phyloP scores from a whole-genome alignment of 2,888 invertebrate genomes.

The Catocala sponsa region DNA sequence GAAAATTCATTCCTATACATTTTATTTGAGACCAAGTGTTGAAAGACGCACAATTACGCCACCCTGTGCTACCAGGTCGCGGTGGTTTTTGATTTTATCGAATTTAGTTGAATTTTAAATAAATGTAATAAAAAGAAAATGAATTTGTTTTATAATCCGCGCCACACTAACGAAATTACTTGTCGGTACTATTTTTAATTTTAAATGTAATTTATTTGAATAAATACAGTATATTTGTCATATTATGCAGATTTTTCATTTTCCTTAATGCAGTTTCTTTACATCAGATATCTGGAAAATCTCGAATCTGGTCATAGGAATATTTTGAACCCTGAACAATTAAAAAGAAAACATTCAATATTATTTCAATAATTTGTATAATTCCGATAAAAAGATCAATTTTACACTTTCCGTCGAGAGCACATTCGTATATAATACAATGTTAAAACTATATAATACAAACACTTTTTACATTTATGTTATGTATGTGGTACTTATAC shows the following conservation, averaged over 20 bases:
- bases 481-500: constrained; percentile 75
- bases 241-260: constrained; percentile 53
- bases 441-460: constrained; percentile 82
- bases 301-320: too few relatives aligned
- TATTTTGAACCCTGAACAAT: too few relatives aligned
- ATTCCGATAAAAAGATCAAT: constrained; percentile 71
- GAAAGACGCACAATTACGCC: constrained; percentile 70
- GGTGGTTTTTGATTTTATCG: constrained; percentile 53
- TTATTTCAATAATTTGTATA: constrained; percentile 68
- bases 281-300: too few relatives aligned
- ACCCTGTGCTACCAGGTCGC: constrained; percentile 51
- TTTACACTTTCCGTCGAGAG: constrained; percentile 69
- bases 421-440: constrained; percentile 70
- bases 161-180: constrained; percentile 72
- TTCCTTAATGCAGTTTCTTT: not conserved
- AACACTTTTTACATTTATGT: constrained; percentile 79
- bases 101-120: constrained; percentile 64
- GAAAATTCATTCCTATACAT: constrained; percentile 63
- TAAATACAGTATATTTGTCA: constrained; percentile 87
- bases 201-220: constrained; percentile 84
- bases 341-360: constrained; percentile 13
- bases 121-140: constrained; percentile 40
- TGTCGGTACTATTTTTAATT: constrained; percentile 81
- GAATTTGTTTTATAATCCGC: constrained; percentile 64
- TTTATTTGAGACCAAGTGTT: constrained; percentile 53